Base-by-base conservation (phyloP, 2,797 vertebrate species). In the Margarornis squamiger region DNA sequence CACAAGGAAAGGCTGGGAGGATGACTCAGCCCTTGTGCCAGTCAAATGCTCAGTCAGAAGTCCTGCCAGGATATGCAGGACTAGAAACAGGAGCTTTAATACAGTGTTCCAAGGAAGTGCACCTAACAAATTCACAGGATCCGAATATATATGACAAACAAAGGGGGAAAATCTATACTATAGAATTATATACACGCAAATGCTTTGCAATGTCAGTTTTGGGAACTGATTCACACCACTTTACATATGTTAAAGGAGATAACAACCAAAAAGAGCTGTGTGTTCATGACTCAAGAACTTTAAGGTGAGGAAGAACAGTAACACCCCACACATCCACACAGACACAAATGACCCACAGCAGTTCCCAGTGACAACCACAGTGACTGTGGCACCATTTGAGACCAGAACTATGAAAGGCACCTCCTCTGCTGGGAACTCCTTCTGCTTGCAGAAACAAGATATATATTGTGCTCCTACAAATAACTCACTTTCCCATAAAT, bases 331-430 rank as follows among this genome's bases (percentile, higher is more conserved):
- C 17, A 18, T 12, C 30, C 27, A 83, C 34, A 32, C 14, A 48
- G 26, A 59, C 12, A 48, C 14, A 46, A 36, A 38, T 15, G 68
- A 45, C n/a, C 29, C 36, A 32, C 34, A 59, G 86, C 27, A 52
- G 36, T 2, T 88, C 26, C 23, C 61, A 52, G 1, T 8, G 43
- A 74, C 0, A 22, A 48, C 8, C 48, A 58, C 1, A 0, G 22
- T 1, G 1, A 49, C 22, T 18, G 39, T 34, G 70, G 38, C 18
- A 32, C 12, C 45, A 32, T 4, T n/a, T 22, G 48, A 65, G 48
- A 54, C 5, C 38, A 68, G n/a, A 55, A 12, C 20, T 70, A 46
- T 4, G 12, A 66, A 90, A 92, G 46, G 38, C 57, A 82, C 14
- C 30, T 89, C 29, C 51, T 77, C 65, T 77, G 18, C 66, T 78